phyloP scores from a whole-genome alignment of 64 coral and sea anemone genomes.

The Dendronephthya gigantea region DNA sequence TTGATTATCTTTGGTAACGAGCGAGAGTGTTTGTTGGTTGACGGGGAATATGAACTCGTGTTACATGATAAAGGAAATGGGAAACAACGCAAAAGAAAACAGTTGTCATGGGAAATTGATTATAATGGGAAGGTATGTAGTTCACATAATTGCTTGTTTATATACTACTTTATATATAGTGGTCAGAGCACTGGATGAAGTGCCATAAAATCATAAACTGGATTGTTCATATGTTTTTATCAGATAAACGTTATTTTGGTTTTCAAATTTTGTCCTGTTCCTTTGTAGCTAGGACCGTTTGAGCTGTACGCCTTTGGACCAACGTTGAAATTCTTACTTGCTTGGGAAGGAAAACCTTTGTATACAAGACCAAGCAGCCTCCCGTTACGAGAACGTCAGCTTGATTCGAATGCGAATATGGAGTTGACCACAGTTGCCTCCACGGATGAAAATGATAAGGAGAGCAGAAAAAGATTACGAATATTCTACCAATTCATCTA shows the following conservation, averaged over 20 bases:
- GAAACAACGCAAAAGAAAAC: slow-evolving; percentile 76
- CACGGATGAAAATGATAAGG: slow-evolving; percentile 30
- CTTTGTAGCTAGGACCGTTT: slow-evolving; percentile 81
- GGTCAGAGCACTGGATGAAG: no score
- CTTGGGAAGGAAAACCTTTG: slow-evolving; percentile 60
- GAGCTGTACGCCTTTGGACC: slow-evolving; percentile 95
- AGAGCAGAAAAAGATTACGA: slow-evolving; percentile 57
- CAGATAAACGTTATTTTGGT: no score
- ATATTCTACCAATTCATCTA: slow-evolving; percentile 99
- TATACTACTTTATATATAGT: no score
- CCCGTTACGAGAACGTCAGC: slow-evolving; percentile 22
- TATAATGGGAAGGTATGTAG: slow-evolving; percentile 94
- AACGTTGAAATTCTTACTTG: slow-evolving; percentile 79
- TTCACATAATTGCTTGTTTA: no score
- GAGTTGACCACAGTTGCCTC: not conserved
- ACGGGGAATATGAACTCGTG: slow-evolving; percentile 88
- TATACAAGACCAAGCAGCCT: slow-evolving; percentile 36
- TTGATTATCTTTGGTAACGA: slow-evolving; percentile 93
- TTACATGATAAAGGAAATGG: slow-evolving; percentile 55
- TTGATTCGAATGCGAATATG: not conserved
- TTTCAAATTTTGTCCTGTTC: not conserved
- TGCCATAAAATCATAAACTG: no score
- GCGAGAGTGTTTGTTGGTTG: slow-evolving; percentile 80
- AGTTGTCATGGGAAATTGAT: slow-evolving; percentile 78
- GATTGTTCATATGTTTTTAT: no score